Evolutionary conservation across 1,140 invertebrate genomes (phyloP).

Genomic region (Neotoxoptera formosana): DNA sequence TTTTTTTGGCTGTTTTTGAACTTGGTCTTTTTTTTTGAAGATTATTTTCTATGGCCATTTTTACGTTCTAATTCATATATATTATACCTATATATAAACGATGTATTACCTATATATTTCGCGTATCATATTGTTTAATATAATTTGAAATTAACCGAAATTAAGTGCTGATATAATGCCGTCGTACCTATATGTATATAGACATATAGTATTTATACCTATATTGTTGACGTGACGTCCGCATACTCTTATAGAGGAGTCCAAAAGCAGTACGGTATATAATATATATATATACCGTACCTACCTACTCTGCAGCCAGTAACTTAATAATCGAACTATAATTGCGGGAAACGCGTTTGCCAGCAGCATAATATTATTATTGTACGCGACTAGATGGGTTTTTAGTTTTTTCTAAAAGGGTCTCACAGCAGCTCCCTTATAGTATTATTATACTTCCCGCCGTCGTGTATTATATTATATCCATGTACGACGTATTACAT

Average conservation of each 20-base stretch:
- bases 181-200: neutral
- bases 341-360: neutral
- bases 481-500: neutral
- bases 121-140: neutral
- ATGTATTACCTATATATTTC: neutral
- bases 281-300: neutral
- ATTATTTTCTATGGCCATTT: neutral
- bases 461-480: neutral
- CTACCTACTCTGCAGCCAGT: neutral
- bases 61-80: neutral
- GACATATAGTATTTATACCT: neutral
- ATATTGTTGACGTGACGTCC: neutral
- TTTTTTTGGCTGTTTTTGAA: neutral
- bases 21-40: neutral
- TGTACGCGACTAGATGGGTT: neutral
- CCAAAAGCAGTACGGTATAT: neutral
- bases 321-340: neutral
- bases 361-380: neutral
- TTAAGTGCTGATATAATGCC: neutral
- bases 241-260: neutral
- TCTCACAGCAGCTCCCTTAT: neutral
- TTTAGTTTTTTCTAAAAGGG: slow-evolving; percentile 8
- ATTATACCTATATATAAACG: neutral
- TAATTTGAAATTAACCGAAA: neutral
- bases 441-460: neutral